Base-by-base conservation (phyloP, 2,113 vertebrate genomes). In the Zosterops japonicus region DNA sequence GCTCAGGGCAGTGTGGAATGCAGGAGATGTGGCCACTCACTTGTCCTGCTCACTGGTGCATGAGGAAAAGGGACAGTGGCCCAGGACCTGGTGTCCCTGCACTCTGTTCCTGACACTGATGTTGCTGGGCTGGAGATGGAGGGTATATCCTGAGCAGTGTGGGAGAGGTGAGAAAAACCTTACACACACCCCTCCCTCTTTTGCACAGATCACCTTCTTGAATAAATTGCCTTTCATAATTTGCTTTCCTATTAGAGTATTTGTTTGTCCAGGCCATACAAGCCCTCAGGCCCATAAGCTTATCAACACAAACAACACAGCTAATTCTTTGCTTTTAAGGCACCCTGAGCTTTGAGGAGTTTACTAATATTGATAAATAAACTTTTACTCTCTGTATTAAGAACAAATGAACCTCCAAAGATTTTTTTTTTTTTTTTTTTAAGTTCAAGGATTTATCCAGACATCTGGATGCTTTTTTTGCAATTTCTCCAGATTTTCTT, bases 381-480 rank as follows among this genome's bases (percentile, higher is more conserved):
- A 16, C 12, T 28, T 95, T 91, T 68, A 41, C 76, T 93, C 50
- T 68, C 60, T 90, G 24, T 47, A 61, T 88, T 81, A 80, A 85
- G 39, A 69, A 87, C 27, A 84, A 93, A 69, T 15, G 64, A 67
- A 50, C n/a, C 44, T 60, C 49, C 57, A 57, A 71, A 78, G 6
- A 24, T 83, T 86, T 81, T n/a, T n/a, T n/a, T n/a, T n/a, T n/a
- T n/a, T n/a, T n/a, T n/a, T 14, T 25, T 67, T 91, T 83, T 22
- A 20, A 76, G 23, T 79, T 65, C 31, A 63, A n/a, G 23, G 60
- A 42, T 61, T 50, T 65, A 84, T 90, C 89, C 92, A 94, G 76
- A 95, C 94, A 95, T 96, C 79, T 96, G 92, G 89, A 77, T 76
- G n/a, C 31, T 88, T 84, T 59, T 59, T 84, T 77, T 92, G 96